Evolutionary conservation across 2,888 invertebrate species (phyloP).

Genomic region (Sericinus montela): DNA sequence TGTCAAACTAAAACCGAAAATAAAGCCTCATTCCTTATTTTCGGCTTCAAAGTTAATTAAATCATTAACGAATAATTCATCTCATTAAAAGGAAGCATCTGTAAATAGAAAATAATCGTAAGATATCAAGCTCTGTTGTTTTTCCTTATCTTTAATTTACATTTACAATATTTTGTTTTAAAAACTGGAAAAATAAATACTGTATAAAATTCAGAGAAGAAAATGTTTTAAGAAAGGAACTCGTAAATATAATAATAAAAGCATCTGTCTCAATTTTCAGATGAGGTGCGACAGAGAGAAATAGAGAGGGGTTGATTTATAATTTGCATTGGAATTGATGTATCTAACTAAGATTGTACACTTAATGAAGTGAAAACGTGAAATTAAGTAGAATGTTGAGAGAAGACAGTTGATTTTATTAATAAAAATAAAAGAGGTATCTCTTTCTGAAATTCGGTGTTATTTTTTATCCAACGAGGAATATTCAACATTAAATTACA

Average conservation of each 20-base stretch:
- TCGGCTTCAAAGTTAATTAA: too few species aligned
- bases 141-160: too few species aligned
- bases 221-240: not conserved
- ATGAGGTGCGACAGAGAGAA: not conserved
- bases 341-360: not conserved
- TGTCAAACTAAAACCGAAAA: too few species aligned
- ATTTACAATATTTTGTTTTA: not conserved
- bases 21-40: too few species aligned
- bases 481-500: too few species aligned
- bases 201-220: not conserved
- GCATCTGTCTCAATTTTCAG: not conserved
- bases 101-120: too few species aligned
- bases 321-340: slow-evolving; percentile 8
- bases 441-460: not conserved
- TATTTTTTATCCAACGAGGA: too few species aligned
- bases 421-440: slow-evolving; percentile 2
- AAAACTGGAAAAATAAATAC: not conserved
- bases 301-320: not conserved
- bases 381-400: not conserved
- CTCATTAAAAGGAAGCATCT: too few species aligned
- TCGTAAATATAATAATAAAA: not conserved
- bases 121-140: too few species aligned
- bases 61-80: too few species aligned
- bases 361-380: slow-evolving; percentile 4
- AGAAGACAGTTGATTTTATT: slow-evolving; percentile 1